Conservation (phyloP, 2,113 vertebrate genomes). For the Nansenia antarctica region DNA sequence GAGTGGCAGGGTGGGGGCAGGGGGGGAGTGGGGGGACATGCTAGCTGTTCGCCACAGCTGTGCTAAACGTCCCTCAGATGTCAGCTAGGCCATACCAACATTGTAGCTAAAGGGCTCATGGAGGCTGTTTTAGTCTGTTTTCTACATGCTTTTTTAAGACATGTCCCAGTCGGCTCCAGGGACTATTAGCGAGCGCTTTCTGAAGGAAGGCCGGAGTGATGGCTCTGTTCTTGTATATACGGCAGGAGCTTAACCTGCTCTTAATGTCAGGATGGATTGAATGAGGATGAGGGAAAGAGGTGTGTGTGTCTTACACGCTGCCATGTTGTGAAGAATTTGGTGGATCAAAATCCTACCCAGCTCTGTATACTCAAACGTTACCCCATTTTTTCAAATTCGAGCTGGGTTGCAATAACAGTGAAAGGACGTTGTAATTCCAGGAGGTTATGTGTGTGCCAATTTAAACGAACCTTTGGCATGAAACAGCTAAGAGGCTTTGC, state of each 20-base stretch:
- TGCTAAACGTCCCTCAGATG: slow-evolving; percentile 31
- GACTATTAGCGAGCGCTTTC: background rate
- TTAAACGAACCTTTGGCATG: slow-evolving; percentile 26
- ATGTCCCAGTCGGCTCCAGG: background rate
- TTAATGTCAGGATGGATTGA: background rate
- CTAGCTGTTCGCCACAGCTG: slow-evolving; percentile 34
- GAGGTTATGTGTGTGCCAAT: slow-evolving; percentile 22
- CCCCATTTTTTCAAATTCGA: background rate
- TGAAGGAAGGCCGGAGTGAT: background rate
- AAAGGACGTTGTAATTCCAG: background rate
- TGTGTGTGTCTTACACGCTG: background rate
- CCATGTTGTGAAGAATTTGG: background rate
- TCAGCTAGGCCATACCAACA: slow-evolving; percentile 38
- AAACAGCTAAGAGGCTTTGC: slow-evolving; percentile 9
- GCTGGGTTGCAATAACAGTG: background rate
- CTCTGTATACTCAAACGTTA: background rate
- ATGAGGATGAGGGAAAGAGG: background rate
- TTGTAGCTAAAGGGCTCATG: slow-evolving; percentile 62
- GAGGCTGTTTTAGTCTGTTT: slow-evolving; percentile 43
- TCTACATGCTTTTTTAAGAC: slow-evolving; percentile 31
- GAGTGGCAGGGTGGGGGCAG: background rate
- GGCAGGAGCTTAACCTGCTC: background rate
- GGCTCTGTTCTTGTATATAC: background rate
- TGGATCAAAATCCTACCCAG: background rate
- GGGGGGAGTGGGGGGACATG: slow-evolving; percentile 10